Percentiles rank a stretch among this genome's conserved stretches.
Evolutionary conservation across 2,888 invertebrate species (phyloP).

Genomic region (Ophion costatus): DNA sequence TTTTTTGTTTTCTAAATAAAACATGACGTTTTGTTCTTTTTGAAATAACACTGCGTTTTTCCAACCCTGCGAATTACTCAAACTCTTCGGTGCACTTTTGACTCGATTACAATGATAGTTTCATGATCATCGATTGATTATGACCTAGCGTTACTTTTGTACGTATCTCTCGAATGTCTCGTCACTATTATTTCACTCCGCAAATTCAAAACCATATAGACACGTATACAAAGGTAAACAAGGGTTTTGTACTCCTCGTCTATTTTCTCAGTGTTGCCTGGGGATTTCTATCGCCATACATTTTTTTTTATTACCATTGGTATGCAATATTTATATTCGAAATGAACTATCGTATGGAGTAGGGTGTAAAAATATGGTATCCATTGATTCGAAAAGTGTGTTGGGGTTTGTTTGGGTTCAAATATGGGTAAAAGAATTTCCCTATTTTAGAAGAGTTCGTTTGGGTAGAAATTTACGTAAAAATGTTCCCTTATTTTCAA

Average conservation of each 20-base stretch:
- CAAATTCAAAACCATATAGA: background rate
- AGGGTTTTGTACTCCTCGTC: background rate
- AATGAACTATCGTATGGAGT: background rate
- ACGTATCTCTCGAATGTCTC: background rate
- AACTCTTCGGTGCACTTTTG: constrained; percentile 5
- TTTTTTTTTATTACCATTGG: background rate
- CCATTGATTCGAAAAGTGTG: too few relatives aligned
- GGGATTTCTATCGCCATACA: too few relatives aligned
- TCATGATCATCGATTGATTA: background rate
- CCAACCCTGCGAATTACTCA: background rate
- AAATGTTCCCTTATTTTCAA: background rate
- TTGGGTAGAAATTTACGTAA: too few relatives aligned
- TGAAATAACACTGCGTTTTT: too few relatives aligned
- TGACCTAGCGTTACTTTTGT: background rate
- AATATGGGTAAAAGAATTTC: too few relatives aligned
- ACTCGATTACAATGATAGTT: constrained; percentile 6
- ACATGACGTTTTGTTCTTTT: too few relatives aligned
- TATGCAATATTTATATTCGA: background rate
- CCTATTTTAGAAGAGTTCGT: too few relatives aligned
- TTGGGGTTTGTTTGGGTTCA: too few relatives aligned
- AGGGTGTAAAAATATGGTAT: too few relatives aligned
- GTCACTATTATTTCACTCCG: constrained; percentile 6
- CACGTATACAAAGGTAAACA: background rate
- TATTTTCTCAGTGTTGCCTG: background rate
- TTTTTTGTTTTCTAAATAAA: too few relatives aligned